These are phyloP conservation scores for Gymnogyps californianus DNA, from an alignment of 2,113 vertebrate genomes.

Conservation along the genomic window DNA sequence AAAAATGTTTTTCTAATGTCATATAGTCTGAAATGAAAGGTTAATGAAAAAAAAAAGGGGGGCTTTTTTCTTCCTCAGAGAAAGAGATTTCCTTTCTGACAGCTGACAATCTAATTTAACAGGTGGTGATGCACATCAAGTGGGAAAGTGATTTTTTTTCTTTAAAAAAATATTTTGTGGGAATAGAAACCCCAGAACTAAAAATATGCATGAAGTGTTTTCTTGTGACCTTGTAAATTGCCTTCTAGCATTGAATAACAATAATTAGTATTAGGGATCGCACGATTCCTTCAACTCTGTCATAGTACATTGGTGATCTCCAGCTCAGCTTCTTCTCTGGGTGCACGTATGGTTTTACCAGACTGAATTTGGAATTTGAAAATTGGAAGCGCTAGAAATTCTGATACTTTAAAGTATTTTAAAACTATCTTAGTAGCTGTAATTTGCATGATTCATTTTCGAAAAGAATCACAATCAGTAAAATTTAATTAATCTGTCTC, in stretches of 20 bases:
- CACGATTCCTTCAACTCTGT: fast-evolving
- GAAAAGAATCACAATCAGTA: neutral
- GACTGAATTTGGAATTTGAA: neutral
- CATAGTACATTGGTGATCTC: neutral
- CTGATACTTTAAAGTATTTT: neutral
- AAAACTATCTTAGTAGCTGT: neutral
- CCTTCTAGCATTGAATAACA: neutral
- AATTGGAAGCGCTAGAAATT: neutral
- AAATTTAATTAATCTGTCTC: neutral
- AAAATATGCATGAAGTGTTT: neutral
- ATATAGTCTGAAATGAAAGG: neutral
- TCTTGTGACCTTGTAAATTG: neutral
- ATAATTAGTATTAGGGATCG: too few species aligned
- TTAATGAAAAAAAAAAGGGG: neutral
- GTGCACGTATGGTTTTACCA: neutral
- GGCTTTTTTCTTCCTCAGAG: neutral
- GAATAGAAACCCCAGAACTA: neutral
- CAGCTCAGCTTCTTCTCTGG: neutral
- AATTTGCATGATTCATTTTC: neutral
- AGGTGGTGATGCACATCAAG: neutral
- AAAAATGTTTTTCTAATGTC: neutral
- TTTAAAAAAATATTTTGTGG: neutral
- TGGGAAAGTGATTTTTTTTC: neutral
- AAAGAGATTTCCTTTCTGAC: neutral
- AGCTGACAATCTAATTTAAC: neutral